These are phyloP conservation scores for Arbacia lixula DNA, from an alignment of 53 echinoderm and acorn worm species.

Conservation along the genomic window DNA sequence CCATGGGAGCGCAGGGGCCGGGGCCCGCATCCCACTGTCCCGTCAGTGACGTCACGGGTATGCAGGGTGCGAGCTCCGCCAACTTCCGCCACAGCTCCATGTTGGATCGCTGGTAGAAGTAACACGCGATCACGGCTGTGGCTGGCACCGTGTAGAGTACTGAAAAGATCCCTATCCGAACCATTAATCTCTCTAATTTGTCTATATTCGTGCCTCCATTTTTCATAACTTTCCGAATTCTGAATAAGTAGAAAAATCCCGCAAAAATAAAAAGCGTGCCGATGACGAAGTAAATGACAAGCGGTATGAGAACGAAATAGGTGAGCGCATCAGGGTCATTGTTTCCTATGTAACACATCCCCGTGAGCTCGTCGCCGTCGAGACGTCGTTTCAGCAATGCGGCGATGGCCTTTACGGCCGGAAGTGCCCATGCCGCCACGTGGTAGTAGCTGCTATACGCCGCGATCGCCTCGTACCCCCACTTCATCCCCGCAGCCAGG, in stretches of 20 bases:
- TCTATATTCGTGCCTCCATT: conserved; percentile 97
- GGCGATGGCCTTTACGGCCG: conserved; percentile 87
- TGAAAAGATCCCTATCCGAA: conserved; percentile 95
- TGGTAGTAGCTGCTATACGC: conserved; percentile 98
- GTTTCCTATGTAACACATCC: conserved; percentile 98
- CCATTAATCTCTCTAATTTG: conserved; percentile 96
- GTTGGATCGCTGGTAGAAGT: conserved; percentile 91
- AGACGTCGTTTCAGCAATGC: conserved; percentile 81
- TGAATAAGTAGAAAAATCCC: conserved; percentile 93
- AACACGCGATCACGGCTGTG: conserved; percentile 92
- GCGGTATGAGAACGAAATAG: conserved; percentile 88
- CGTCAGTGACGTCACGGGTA: background rate
- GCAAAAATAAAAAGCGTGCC: conserved; percentile 92
- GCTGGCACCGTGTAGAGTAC: conserved; percentile 97
- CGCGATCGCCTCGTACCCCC: conserved; percentile 99
- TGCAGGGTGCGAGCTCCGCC: conserved; percentile 70
- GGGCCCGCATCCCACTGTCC: background rate
- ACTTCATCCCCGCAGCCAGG: conserved; percentile 96
- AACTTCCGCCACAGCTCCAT: conserved; percentile 71
- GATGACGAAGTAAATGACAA: conserved; percentile 88
- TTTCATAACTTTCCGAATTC: conserved; percentile 98
- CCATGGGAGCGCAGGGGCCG: conserved; percentile 67
- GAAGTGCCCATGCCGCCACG: conserved; percentile 93
- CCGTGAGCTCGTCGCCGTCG: conserved; percentile 96
- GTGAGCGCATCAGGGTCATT: conserved; percentile 78